Base-by-base conservation (phyloP, 2,888 invertebrate genomes). In the Mechanitis messenoides region DNA sequence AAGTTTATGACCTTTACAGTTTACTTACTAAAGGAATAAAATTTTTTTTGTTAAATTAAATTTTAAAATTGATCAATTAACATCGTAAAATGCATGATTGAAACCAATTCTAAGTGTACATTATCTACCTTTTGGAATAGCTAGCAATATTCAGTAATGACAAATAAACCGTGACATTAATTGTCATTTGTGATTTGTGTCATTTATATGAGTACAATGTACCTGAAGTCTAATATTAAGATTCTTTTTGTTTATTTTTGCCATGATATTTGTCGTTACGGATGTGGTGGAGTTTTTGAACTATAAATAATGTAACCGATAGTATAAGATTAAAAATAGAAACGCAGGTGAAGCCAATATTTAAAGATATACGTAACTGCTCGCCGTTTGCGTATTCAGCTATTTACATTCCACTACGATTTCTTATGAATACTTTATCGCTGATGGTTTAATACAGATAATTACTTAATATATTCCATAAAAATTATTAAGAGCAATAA, bases 251-350 rank as follows among this genome's bases (percentile, higher is more conserved):
- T 84, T 84, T 84, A 74, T 82, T 84, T 82, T 77, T 67, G 67
- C 68, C 75, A 72, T 75, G 70, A 76, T 73, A 72, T 73, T 76
- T 71, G 68, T 64, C 68, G 68, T 73, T 71, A 72, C 76, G 75
- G 71, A 76, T 76, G 79, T 75, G 73, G 76, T 73, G 75, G 76
- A 76, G 74, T 75, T 77, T 76, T 72, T 68, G 58, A 58, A 79
- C 87, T 87, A 87, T 83, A 86, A 85, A 88, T 88, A 88, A 86
- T 85, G 83, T 83, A 79, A 84, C 84, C 68, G 80, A 73, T 81
- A 76, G 79, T 78, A 75, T 74, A 76, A 75, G 72, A 79, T 75
- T 84, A 84, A 80, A 78, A 82, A 83, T 85, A 82, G 86, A 79
- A 66, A 68, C 70, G 76, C 84, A 85, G 86, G 81, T 83, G 60